Conservation (phyloP, 2,113 vertebrate species). For the Nesoenas mayeri region DNA sequence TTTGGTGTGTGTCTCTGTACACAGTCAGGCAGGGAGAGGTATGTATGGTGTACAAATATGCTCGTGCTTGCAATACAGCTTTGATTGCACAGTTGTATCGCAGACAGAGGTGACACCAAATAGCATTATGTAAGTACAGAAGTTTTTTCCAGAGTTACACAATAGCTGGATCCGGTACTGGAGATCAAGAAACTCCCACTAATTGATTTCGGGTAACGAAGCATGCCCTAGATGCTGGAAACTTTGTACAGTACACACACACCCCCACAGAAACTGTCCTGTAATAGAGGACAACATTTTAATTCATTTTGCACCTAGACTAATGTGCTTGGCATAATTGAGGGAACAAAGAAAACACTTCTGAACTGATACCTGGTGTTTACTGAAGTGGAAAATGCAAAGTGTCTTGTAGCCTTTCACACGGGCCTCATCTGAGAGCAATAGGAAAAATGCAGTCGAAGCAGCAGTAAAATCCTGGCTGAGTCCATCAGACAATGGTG, state of each 20-base stretch:
- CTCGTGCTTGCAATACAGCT: not conserved
- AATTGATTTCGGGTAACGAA: not conserved
- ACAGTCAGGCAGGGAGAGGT: not conserved
- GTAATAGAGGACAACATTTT: not conserved
- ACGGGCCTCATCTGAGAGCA: not conserved
- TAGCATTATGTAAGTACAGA: not conserved
- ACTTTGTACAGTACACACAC: not conserved
- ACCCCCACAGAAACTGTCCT: not conserved
- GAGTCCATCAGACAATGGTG: not conserved
- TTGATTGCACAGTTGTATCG: not conserved
- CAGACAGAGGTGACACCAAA: not conserved
- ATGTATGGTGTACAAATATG: not conserved
- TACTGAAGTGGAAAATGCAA: not conserved
- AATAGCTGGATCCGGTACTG: not conserved
- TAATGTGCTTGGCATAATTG: not conserved
- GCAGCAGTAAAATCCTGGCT: not conserved
- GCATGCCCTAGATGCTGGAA: not conserved
- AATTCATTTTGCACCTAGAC: not conserved
- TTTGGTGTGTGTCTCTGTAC: not conserved
- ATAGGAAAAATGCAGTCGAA: not conserved
- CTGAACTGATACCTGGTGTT: not conserved
- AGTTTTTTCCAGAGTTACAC: not conserved
- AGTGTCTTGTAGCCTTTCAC: not conserved
- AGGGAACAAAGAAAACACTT: not conserved
- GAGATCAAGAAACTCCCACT: not conserved